Evolutionary conservation across 1,140 invertebrate species (phyloP).

Genomic region (Anastrepha ludens): DNA sequence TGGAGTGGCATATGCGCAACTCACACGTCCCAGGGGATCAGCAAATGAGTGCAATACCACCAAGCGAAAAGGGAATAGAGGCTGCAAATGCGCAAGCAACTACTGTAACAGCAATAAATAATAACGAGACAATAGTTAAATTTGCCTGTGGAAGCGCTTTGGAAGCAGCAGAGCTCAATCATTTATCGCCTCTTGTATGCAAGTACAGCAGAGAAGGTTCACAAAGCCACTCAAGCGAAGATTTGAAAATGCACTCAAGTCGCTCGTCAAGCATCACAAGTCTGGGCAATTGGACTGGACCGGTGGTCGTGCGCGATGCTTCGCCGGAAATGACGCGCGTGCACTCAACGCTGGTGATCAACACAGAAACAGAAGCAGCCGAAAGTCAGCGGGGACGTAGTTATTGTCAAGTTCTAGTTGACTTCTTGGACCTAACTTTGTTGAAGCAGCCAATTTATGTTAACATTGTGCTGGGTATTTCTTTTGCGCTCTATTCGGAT

Average conservation of each 20-base stretch:
- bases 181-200: conserved; percentile 26
- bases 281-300: conserved; percentile 73
- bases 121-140: neutral
- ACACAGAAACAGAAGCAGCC: neutral
- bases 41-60: conserved; percentile 1
- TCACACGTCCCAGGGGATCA: conserved; percentile 57
- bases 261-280: conserved; percentile 72
- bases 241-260: conserved; percentile 59
- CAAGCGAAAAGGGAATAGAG: neutral
- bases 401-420: conserved; percentile 73
- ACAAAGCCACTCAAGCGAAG: conserved; percentile 46
- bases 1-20: conserved; percentile 81
- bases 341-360: neutral
- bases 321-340: conserved; percentile 66
- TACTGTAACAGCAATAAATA: too few relatives aligned
- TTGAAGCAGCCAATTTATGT: conserved; percentile 78
- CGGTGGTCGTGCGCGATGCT: conserved; percentile 69
- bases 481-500: conserved; percentile 77
- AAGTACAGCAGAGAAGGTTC: neutral
- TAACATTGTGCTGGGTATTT: conserved; percentile 78
- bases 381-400: neutral
- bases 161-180: neutral
- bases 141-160: neutral
- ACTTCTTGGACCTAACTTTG: conserved; percentile 78
- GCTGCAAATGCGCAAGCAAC: neutral